Evolutionary conservation across 1,140 invertebrate species (phyloP).

Genomic region (Nymphalis io): DNA sequence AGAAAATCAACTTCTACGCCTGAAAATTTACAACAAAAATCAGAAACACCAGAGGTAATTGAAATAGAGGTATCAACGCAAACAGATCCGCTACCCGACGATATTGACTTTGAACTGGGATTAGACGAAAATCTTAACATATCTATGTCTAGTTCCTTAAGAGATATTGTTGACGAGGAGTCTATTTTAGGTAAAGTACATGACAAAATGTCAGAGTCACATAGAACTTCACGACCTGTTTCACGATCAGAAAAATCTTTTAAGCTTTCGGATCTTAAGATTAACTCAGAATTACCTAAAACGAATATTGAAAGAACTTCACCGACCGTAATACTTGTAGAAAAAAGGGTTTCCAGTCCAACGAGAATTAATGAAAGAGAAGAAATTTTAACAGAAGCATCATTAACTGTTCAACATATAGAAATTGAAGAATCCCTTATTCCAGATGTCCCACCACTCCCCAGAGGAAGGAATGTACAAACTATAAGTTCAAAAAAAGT

Average conservation of each 20-base stretch:
- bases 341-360: conserved; percentile 81
- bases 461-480: conserved; percentile 51
- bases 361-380: conserved; percentile 78
- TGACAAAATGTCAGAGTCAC: conserved; percentile 52
- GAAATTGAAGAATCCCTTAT: conserved; percentile 67
- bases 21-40: conserved; percentile 33
- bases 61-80: conserved; percentile 90
- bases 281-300: conserved; percentile 78
- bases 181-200: conserved; percentile 57
- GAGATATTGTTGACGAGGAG: conserved; percentile 70
- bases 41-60: conserved; percentile 61
- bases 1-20: conserved; percentile 33
- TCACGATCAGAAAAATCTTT: conserved; percentile 78
- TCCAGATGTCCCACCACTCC: conserved; percentile 71
- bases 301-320: conserved; percentile 79
- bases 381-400: conserved; percentile 80
- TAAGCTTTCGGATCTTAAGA: conserved; percentile 81
- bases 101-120: conserved; percentile 85
- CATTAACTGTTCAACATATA: conserved; percentile 79
- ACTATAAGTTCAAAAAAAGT: conserved; percentile 37
- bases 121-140: conserved; percentile 79
- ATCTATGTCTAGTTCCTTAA: conserved; percentile 71
- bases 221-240: conserved; percentile 71
- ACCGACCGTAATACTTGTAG: conserved; percentile 82
- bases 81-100: conserved; percentile 90